Evolutionary conservation across 2,888 invertebrate species (phyloP), one percentile per base, ranked within the genome.

Genomic region (Ceraclea dissimilis): DNA sequence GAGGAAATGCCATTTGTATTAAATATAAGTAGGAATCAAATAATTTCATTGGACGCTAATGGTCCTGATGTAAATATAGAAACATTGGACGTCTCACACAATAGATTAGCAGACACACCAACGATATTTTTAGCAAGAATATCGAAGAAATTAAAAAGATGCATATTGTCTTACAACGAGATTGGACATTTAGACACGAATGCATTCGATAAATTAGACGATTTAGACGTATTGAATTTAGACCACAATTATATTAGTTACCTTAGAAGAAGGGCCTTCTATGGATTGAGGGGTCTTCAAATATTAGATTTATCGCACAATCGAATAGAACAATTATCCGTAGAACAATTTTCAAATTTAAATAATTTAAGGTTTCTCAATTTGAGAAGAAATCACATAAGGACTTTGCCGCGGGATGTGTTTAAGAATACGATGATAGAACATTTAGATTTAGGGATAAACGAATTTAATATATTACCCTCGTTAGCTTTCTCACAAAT

Each of bases 361-460:
- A 82, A 84, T 63, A 86, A 84, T 64, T 72, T 92, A 56, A 77
- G 90, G 57, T 83, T 88, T 60, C 70, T 93, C 43, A 84, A 88
- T 69, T 70, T 93, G 59, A 81, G 84, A 61, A 79, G 81, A 58
- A 92, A 92, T 69, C 81, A 81, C 62, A 71, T 93, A 62, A 81
- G 84, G 65, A 81, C 88, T 11, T 71, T 92, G 43, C 86, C 90
- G 0, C 80, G 87, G 56, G 90, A 90, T 63, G 83, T 88, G 5
- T 90, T 91, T 68, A 84, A 85, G 68, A 88, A 87, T 62, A 90
- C 90, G 0, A 81, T 85, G 17, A 73, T 92, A 52, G 91, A 91
- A 68, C 86, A 86, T 69, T 73, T 93, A 51, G 89, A 92, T 68
- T 78, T 93, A 62, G 85, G 88, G 62, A 79, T 80, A 63, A 92